Conservation (phyloP, 2,888 invertebrate genomes). For the Chloromyia formosa region DNA sequence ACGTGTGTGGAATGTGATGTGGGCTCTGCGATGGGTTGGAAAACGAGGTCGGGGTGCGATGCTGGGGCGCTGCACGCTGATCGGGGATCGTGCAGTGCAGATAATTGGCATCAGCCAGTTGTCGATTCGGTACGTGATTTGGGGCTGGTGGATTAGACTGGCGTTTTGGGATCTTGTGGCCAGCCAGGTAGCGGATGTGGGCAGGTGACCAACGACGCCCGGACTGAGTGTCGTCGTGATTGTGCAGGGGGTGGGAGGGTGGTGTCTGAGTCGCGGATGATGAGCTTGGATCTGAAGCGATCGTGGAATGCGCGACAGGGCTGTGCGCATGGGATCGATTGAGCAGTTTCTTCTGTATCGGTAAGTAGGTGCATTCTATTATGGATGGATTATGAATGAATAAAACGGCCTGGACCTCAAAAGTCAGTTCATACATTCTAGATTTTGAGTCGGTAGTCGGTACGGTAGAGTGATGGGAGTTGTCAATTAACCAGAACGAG, state of each 20-base stretch:
- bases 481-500: too few species aligned
- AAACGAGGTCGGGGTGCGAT: neutral
- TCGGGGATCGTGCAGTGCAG: constrained; percentile 33
- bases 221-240: neutral
- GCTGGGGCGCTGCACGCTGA: constrained; percentile 12
- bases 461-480: too few species aligned
- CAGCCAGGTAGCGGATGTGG: neutral
- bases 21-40: neutral
- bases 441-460: too few species aligned
- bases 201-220: too few species aligned
- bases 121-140: neutral
- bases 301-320: neutral
- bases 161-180: too few species aligned
- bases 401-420: too few species aligned
- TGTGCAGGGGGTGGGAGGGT: neutral
- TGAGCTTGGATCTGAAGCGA: neutral
- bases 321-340: neutral
- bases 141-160: too few species aligned
- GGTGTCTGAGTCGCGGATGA: neutral
- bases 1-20: neutral
- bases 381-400: too few species aligned
- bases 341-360: too few species aligned
- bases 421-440: too few species aligned
- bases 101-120: constrained; percentile 1
- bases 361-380: too few species aligned